Base-by-base conservation (phyloP, 1,140 invertebrate genomes). In the Diabrotica undecimpunctata region DNA sequence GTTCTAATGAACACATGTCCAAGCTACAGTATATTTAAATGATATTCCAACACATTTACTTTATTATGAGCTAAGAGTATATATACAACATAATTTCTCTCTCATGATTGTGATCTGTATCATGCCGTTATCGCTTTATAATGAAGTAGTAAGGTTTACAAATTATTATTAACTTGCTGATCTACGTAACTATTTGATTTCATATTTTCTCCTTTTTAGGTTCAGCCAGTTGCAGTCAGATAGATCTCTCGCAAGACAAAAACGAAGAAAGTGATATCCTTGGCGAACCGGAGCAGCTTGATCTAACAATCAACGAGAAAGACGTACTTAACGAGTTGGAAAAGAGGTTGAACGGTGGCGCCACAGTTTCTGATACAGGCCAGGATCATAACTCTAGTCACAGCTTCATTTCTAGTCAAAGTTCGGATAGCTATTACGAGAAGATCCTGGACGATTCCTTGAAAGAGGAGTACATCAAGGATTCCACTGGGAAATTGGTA, bases 391-490 rank as follows among this genome's bases (percentile, higher is more conserved):
- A 52, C 39, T 72, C 72, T 71, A 71, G 72, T 74, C 73, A 65
- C 8, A 58, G 51, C 13, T 61, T 66, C 10, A 70, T 66, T 68
- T 70, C 70, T 72, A 72, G 72, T 72, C 71, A 75, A 64, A 73
- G 67, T 66, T 71, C 69, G 8, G 76, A 77, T 68, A 75, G 74
- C 66, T 79, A 77, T 64, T 79, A 79, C 59, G 77, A 79, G 56
- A 70, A 68, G 12, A 68, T 78, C 11, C 55, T 79, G 53, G 77
- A 79, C 10, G 66, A 77, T 55, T 72, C 66, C 39, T 65, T 79
- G 11, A 72, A 66, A 7, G 75, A 78, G 38, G 75, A 76, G 52
- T 74, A 74, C 37, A 64, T 68, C 5, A 60, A 59, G 13, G 73
- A 74, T 59, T 52, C 50, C n/a, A 74, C 62, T 12, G 73, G 73